Percentiles rank a stretch among this genome's conserved stretches.
Conservation (phyloP, 2,113 vertebrate species). For the Indri indri region DNA sequence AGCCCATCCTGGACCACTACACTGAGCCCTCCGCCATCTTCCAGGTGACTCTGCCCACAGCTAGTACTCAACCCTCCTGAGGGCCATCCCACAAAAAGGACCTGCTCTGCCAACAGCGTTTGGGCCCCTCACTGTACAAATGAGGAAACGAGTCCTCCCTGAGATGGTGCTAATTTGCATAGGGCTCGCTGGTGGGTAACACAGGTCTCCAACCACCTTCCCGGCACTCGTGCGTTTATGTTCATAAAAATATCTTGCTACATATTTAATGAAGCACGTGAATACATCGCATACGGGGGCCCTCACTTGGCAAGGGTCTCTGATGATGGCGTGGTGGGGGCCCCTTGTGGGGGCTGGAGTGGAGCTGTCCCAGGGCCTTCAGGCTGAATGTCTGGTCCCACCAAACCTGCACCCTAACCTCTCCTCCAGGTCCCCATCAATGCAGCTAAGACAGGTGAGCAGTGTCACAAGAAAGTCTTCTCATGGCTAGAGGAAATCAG, state of each 20-base stretch:
- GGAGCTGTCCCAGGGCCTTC: not conserved
- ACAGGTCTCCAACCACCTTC: not conserved
- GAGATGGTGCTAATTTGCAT: not conserved
- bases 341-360: too few relatives aligned
- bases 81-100: not conserved
- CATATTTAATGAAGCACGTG: not conserved
- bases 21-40: constrained; percentile 61
- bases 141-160: not conserved
- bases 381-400: not conserved
- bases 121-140: not conserved
- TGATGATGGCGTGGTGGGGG: not conserved
- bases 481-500: not conserved
- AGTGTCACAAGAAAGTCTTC: not conserved
- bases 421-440: not conserved
- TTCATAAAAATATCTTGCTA: not conserved
- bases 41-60: constrained; percentile 74
- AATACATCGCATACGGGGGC: not conserved
- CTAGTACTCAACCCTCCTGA: not conserved
- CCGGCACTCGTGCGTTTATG: not conserved
- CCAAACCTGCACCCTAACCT: not conserved
- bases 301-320: not conserved
- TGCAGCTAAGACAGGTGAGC: not conserved
- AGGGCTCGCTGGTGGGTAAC: not conserved
- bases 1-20: constrained; percentile 71
- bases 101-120: not conserved